Evolutionary conservation across 2,113 vertebrate species (phyloP).

Genomic region (Hyaena hyaena): DNA sequence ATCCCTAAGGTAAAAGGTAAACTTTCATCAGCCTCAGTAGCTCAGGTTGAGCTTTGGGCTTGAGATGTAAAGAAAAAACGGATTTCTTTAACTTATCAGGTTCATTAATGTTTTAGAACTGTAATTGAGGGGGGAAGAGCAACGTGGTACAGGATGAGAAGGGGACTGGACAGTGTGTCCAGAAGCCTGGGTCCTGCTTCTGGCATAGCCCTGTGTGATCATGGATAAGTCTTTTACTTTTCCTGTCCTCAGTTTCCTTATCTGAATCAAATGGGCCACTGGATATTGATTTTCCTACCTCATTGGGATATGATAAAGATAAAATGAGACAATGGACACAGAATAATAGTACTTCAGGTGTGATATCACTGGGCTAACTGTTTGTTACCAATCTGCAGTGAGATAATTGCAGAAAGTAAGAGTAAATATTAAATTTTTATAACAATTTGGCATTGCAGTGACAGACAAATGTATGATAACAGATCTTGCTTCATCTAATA

Average conservation of each 20-base stretch:
- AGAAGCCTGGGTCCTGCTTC: not conserved
- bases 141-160: rapidly evolving
- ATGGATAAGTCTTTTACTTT: not conserved
- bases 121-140: not conserved
- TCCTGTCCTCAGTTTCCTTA: not conserved
- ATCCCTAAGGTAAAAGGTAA: conserved; percentile 13
- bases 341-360: not conserved
- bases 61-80: conserved; percentile 1
- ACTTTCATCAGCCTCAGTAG: conserved; percentile 45
- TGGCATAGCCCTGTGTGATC: not conserved
- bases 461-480: not conserved
- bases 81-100: conserved; percentile 3
- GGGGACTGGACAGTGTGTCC: not conserved
- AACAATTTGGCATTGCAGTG: not conserved
- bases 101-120: not conserved
- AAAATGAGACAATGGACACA: not conserved
- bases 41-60: not conserved
- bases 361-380: not conserved
- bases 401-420: not conserved
- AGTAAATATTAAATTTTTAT: not conserved
- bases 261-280: not conserved
- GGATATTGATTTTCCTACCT: not conserved
- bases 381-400: not conserved
- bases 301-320: not conserved
- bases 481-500: not conserved